phyloP scores from a whole-genome alignment of 2,888 invertebrate genomes.

The Sthenelais limicola region DNA sequence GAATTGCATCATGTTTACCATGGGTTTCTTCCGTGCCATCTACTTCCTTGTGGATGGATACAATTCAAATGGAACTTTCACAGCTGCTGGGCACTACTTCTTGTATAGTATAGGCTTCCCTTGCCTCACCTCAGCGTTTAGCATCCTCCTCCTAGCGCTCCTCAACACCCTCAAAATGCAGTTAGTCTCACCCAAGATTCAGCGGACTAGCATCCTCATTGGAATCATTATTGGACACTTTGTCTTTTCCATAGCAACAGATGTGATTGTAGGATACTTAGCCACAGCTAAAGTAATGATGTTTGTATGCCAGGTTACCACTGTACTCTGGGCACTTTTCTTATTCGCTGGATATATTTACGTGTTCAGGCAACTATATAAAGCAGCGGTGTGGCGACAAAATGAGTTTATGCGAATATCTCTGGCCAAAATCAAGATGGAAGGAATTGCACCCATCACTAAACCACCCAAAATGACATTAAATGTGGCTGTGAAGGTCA shows the following conservation, averaged over 20 bases:
- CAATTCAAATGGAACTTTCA: slow-evolving; percentile 86
- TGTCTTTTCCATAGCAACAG: slow-evolving; percentile 85
- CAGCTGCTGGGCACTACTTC: slow-evolving; percentile 83
- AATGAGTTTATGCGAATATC: slow-evolving; percentile 59
- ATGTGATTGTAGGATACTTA: slow-evolving; percentile 76
- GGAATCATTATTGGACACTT: slow-evolving; percentile 86
- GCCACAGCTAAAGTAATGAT: slow-evolving; percentile 59
- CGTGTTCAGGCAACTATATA: slow-evolving; percentile 65
- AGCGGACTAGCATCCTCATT: slow-evolving; percentile 85
- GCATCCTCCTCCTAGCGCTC: slow-evolving; percentile 87
- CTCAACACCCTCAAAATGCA: slow-evolving; percentile 81
- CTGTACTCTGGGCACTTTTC: slow-evolving; percentile 87
- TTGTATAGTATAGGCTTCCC: slow-evolving; percentile 89
- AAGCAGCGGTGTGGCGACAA: slow-evolving; percentile 65
- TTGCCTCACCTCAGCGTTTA: slow-evolving; percentile 90
- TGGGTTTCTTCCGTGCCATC: slow-evolving; percentile 84
- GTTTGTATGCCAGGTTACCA: slow-evolving; percentile 81
- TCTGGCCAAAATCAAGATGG: slow-evolving; percentile 61
- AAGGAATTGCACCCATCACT: slow-evolving; percentile 44
- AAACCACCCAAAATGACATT: slow-evolving; percentile 75
- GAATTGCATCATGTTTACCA: slow-evolving; percentile 85
- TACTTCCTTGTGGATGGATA: slow-evolving; percentile 94
- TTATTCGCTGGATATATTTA: slow-evolving; percentile 86
- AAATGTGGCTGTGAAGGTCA: slow-evolving; percentile 90
- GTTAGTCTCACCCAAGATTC: slow-evolving; percentile 74